Evolutionary conservation across 2,113 vertebrate genomes (phyloP).

Genomic region (Lamprotornis superbus): DNA sequence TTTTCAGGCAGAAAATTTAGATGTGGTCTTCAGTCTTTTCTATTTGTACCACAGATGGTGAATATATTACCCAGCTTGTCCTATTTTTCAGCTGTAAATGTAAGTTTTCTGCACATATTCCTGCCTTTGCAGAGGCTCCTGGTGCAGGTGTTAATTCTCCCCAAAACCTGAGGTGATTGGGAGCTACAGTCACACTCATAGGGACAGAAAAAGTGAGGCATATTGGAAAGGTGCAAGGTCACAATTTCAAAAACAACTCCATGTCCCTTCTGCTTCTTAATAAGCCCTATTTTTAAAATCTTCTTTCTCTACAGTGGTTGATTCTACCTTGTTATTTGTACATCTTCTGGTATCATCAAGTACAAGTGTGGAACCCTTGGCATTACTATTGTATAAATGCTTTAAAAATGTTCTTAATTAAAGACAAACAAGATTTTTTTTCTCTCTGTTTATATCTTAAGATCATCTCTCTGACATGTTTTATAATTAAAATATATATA

Average conservation of each 20-base stretch:
- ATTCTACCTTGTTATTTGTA: neutral
- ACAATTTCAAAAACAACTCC: neutral
- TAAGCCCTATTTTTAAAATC: neutral
- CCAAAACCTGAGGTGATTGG: neutral
- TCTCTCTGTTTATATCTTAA: neutral
- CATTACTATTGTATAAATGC: neutral
- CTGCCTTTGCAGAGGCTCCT: neutral
- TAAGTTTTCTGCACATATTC: neutral
- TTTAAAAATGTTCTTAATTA: neutral
- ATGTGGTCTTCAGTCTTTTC: neutral
- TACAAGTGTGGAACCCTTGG: neutral
- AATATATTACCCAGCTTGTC: neutral
- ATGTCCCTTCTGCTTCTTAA: neutral
- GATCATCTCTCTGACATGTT: neutral
- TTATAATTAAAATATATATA: neutral
- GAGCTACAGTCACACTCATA: neutral
- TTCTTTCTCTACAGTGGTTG: neutral
- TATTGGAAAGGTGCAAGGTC: neutral
- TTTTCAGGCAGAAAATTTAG: conserved; percentile 20
- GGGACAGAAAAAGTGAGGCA: neutral
- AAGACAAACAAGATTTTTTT: neutral
- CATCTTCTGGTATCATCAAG: neutral
- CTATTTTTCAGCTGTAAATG: neutral
- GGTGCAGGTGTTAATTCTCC: neutral
- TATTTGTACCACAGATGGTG: neutral